Conservation (phyloP, 2,113 vertebrate genomes). For the Myrmecophaga tridactyla region DNA sequence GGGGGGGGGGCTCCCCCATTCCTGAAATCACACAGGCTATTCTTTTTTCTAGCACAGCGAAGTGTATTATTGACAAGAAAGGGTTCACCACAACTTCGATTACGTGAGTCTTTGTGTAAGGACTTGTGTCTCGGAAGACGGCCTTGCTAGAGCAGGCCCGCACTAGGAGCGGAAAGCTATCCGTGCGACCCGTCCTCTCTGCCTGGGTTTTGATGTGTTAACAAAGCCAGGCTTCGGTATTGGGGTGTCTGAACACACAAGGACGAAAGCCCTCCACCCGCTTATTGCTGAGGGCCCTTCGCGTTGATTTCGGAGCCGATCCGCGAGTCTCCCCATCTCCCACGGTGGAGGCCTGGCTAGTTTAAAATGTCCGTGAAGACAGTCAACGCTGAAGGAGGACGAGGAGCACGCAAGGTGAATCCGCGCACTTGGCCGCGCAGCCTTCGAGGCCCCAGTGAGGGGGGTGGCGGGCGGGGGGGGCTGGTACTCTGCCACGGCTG, state of each 20-base stretch:
- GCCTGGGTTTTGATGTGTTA: slow-evolving; percentile 37
- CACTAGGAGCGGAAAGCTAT: background rate
- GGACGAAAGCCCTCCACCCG: background rate
- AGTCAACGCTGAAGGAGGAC: background rate
- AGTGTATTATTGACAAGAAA: background rate
- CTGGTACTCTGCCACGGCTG: background rate
- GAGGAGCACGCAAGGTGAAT: slow-evolving; percentile 26
- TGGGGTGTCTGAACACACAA: background rate
- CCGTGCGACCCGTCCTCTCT: background rate
- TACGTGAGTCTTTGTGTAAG: slow-evolving; percentile 29
- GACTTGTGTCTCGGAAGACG: background rate
- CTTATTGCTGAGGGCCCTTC: background rate
- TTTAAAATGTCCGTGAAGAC: background rate
- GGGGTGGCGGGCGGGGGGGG: too few relatives aligned
- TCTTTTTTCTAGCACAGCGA: background rate
- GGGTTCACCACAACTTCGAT: slow-evolving; percentile 43
- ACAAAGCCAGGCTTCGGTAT: slow-evolving; percentile 56
- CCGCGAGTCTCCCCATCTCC: background rate
- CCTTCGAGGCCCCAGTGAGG: background rate
- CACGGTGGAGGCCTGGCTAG: slow-evolving; percentile 44
- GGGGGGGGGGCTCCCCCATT: too few relatives aligned
- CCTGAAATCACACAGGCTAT: background rate
- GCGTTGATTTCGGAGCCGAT: slow-evolving; percentile 25
- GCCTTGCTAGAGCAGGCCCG: background rate
- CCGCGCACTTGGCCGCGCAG: background rate